Evolutionary conservation across 2,113 vertebrate genomes (phyloP).

Genomic region (Callithrix jacchus): DNA sequence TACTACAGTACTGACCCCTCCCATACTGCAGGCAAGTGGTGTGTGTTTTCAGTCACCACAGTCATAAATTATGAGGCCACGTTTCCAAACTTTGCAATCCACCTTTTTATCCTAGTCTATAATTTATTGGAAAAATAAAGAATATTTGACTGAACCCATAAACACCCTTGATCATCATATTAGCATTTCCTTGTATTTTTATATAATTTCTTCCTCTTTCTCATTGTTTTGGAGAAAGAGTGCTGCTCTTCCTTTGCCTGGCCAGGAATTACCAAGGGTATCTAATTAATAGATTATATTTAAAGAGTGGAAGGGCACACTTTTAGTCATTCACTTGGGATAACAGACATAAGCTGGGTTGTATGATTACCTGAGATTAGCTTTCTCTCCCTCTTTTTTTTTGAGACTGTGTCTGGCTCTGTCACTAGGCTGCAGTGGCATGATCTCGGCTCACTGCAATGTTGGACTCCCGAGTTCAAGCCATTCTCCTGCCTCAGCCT

Average conservation of each 20-base stretch:
- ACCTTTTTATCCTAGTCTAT: not conserved
- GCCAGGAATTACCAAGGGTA: not conserved
- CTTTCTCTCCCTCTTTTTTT: not conserved
- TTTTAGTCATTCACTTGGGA: not conserved
- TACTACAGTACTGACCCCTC: not conserved
- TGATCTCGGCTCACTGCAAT: too few relatives aligned
- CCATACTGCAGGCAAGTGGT: not conserved
- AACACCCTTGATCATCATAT: not conserved
- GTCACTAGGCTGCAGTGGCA: too few relatives aligned
- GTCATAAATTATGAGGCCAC: not conserved
- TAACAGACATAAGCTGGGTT: not conserved
- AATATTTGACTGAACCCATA: not conserved
- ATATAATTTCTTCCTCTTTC: not conserved
- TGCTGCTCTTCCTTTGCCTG: not conserved
- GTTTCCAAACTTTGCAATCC: not conserved
- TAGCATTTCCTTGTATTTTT: not conserved
- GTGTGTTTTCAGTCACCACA: not conserved
- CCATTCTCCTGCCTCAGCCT: too few relatives aligned
- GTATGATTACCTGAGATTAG: not conserved
- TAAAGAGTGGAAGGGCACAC: not conserved
- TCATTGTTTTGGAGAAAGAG: not conserved
- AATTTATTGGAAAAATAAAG: not conserved
- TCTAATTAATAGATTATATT: not conserved
- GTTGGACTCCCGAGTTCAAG: too few relatives aligned
- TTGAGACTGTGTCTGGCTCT: too few relatives aligned